Percentiles rank a stretch among this genome's conserved stretches.
These are phyloP conservation scores for Graphium colonna DNA, from an alignment of 2,888 invertebrate species.

Conservation along the genomic window DNA sequence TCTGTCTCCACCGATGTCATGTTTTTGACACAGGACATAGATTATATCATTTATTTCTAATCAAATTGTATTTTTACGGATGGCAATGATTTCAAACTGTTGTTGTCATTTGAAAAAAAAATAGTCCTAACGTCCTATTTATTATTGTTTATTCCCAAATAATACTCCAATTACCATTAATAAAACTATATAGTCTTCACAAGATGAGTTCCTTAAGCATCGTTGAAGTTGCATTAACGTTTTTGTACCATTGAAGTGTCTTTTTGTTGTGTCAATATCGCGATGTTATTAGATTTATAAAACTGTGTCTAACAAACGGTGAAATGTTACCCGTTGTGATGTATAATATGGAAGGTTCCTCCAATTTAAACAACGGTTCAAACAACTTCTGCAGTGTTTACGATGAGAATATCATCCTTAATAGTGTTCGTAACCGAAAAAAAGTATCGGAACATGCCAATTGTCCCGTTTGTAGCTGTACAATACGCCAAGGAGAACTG, in stretches of 20 bases:
- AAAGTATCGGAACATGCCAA: conserved; percentile 84
- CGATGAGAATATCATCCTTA: conserved; percentile 67
- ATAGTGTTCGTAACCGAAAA: conserved; percentile 78
- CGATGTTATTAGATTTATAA: conserved; percentile 69
- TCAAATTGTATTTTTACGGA: conserved; percentile 2
- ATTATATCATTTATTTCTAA: too few relatives aligned
- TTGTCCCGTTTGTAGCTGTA: conserved; percentile 94
- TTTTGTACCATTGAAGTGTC: conserved; percentile 32
- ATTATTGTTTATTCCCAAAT: conserved; percentile 29
- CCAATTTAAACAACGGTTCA: conserved; percentile 48
- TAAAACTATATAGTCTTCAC: conserved; percentile 35
- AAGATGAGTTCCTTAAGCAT: conserved; percentile 54
- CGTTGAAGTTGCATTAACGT: conserved; percentile 48
- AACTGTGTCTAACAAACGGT: conserved; percentile 43
- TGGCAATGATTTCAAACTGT: conserved; percentile 6
- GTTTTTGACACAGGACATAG: too few relatives aligned
- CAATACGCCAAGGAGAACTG: conserved; percentile 90
- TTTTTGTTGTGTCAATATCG: conserved; percentile 43
- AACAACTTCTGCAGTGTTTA: conserved; percentile 41
- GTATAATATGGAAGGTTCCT: conserved; percentile 71
- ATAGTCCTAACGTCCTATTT: conserved; percentile 18
- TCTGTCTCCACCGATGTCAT: too few relatives aligned
- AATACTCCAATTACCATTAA: conserved; percentile 14
- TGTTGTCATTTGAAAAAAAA: conserved; percentile 19
- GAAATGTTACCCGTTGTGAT: conserved; percentile 71